Evolutionary conservation across 2,113 vertebrate genomes (phyloP).

Genomic region (Istiophorus platypterus): DNA sequence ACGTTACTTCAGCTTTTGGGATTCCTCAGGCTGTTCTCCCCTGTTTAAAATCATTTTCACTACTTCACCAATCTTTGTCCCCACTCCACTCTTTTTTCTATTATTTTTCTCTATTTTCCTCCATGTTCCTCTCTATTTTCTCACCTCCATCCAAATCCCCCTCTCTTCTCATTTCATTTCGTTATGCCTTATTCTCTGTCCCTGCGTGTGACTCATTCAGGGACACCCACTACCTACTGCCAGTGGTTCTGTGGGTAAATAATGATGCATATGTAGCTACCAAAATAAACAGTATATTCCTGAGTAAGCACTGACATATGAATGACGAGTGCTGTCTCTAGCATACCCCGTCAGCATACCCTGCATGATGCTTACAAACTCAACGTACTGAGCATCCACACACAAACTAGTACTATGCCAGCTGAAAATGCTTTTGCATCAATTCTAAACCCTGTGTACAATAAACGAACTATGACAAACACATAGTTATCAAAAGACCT

Average conservation of each 20-base stretch:
- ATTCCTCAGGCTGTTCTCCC: neutral
- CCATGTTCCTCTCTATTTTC: no score
- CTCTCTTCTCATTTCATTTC: neutral
- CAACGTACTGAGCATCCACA: slow-evolving; percentile 30
- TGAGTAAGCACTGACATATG: slow-evolving; percentile 59
- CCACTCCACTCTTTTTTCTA: no score
- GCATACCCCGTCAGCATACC: slow-evolving; percentile 41
- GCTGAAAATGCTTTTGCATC: slow-evolving; percentile 14
- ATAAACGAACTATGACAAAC: slow-evolving; percentile 1
- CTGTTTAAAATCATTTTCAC: neutral
- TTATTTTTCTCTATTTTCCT: neutral
- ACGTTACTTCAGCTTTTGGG: no score
- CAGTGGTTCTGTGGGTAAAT: slow-evolving; percentile 64
- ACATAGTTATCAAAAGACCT: neutral
- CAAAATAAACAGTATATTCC: slow-evolving; percentile 35
- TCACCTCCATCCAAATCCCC: neutral
- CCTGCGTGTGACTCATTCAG: slow-evolving; percentile 56
- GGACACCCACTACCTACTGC: slow-evolving; percentile 32
- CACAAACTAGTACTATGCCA: slow-evolving; percentile 10
- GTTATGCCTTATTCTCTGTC: slow-evolving; percentile 33
- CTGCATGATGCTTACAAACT: slow-evolving; percentile 46
- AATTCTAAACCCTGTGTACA: slow-evolving; percentile 7
- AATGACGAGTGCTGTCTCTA: slow-evolving; percentile 38
- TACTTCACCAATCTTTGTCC: neutral
- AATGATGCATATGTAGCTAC: slow-evolving; percentile 45